phyloP scores from a whole-genome alignment of 2,888 invertebrate genomes.

The Cantharis lateralis region DNA sequence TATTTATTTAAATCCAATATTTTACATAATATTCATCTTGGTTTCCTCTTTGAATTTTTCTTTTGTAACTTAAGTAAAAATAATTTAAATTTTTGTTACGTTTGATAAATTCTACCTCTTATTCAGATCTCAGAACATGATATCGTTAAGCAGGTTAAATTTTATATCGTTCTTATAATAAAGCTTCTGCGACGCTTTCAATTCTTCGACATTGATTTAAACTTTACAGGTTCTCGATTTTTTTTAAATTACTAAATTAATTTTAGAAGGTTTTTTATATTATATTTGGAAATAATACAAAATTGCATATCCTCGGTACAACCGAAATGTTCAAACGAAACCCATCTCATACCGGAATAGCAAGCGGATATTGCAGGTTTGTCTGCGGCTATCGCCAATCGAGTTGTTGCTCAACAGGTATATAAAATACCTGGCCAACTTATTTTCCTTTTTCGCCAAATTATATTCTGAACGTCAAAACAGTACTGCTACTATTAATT shows the following conservation, averaged over 20 bases:
- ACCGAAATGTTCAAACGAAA: neutral
- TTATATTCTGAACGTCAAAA: neutral
- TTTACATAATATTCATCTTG: neutral
- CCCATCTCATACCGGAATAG: constrained; percentile 14
- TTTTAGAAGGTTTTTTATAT: neutral
- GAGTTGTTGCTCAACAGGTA: constrained; percentile 19
- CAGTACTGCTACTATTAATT: neutral
- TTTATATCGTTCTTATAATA: neutral
- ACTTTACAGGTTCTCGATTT: neutral
- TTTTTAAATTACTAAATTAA: neutral
- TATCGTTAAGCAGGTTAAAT: neutral
- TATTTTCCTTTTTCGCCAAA: constrained; percentile 6
- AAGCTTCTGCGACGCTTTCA: neutral
- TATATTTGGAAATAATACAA: constrained; percentile 6
- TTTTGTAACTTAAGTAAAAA: neutral
- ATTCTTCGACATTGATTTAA: neutral
- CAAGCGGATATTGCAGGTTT: constrained; percentile 20
- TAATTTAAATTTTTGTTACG: neutral
- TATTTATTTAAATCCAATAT: neutral
- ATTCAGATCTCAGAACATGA: neutral
- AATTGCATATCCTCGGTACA: constrained; percentile 8
- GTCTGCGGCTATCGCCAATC: constrained; percentile 14
- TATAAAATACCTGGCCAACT: constrained; percentile 15
- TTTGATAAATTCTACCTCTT: neutral
- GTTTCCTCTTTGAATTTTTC: neutral